Percentiles rank a stretch among this genome's conserved stretches.
phyloP scores from a whole-genome alignment of 2,113 vertebrate species.

The Odontesthes bonariensis region DNA sequence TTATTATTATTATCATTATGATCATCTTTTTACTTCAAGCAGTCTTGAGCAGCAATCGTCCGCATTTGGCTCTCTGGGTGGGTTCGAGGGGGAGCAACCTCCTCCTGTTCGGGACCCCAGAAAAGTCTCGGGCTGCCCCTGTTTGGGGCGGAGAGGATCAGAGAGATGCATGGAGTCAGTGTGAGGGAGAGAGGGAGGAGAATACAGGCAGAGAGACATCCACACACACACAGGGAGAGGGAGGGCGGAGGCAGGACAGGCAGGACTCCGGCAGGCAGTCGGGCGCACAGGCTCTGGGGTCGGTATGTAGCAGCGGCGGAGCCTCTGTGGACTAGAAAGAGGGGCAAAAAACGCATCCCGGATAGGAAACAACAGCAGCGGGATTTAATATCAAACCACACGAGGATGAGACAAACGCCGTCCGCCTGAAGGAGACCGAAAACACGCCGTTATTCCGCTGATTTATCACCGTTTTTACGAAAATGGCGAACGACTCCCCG shows the following conservation, averaged over 20 bases:
- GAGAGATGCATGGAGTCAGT: slow-evolving; percentile 7
- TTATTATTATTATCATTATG: too few relatives aligned
- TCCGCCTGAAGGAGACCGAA: slow-evolving; percentile 58
- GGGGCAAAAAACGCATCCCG: slow-evolving; percentile 42
- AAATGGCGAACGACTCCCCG: slow-evolving; percentile 98
- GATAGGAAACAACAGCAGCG: slow-evolving; percentile 6
- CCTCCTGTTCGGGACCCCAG: background rate
- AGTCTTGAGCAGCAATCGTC: too few relatives aligned
- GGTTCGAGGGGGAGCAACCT: background rate
- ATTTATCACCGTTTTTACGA: slow-evolving; percentile 69
- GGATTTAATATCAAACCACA: slow-evolving; percentile 36
- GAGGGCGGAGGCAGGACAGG: background rate
- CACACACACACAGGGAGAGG: background rate
- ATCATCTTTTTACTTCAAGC: too few relatives aligned
- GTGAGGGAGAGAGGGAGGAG: slow-evolving; percentile 32
- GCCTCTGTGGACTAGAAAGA: slow-evolving; percentile 52
- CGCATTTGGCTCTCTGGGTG: background rate
- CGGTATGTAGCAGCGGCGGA: slow-evolving; percentile 83
- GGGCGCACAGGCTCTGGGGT: slow-evolving; percentile 63
- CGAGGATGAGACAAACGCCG: slow-evolving; percentile 62
- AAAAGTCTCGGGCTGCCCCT: slow-evolving; percentile 14
- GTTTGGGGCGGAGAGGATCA: slow-evolving; percentile 20
- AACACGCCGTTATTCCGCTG: slow-evolving; percentile 35
- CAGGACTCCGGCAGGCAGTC: slow-evolving; percentile 58
- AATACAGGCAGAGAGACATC: slow-evolving; percentile 6